These are phyloP conservation scores for Seriola dumerili DNA, from an alignment of 2,113 vertebrate genomes.

Conservation along the genomic window DNA sequence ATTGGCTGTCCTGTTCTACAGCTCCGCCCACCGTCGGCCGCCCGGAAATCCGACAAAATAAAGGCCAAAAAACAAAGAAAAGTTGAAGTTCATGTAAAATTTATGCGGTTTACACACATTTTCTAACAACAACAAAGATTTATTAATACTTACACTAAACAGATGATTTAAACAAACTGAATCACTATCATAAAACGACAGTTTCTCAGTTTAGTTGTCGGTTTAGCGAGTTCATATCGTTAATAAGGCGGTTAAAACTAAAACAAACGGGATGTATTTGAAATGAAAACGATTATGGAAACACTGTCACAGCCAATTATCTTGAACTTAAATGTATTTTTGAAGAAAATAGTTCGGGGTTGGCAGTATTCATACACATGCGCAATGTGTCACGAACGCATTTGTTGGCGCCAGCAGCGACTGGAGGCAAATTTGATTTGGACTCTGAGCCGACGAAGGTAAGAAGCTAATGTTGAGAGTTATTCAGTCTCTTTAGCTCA, in stretches of 20 bases:
- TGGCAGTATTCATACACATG: constrained; percentile 29
- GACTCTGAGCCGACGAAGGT: constrained; percentile 18
- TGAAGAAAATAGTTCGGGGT: too few species aligned
- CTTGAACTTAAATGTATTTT: neutral
- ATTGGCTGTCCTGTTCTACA: constrained; percentile 39
- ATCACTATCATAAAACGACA: neutral
- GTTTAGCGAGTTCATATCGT: neutral
- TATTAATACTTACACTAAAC: neutral
- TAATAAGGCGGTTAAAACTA: neutral
- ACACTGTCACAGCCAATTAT: neutral
- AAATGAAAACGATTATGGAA: neutral
- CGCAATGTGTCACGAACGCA: neutral
- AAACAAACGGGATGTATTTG: neutral
- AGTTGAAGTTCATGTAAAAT: neutral
- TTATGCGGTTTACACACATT: fast-evolving
- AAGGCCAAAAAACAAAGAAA: neutral
- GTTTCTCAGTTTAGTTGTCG: neutral
- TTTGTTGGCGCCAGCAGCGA: constrained; percentile 57
- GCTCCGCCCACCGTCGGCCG: constrained; percentile 8
- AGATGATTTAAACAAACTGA: neutral
- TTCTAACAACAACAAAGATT: fast-evolving
- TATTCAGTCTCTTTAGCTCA: fast-evolving
- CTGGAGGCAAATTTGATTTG: constrained; percentile 7
- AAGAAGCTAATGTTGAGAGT: neutral
- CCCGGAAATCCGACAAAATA: neutral